phyloP scores from a whole-genome alignment of 2,113 vertebrate genomes.

The Oxyura jamaicensis region DNA sequence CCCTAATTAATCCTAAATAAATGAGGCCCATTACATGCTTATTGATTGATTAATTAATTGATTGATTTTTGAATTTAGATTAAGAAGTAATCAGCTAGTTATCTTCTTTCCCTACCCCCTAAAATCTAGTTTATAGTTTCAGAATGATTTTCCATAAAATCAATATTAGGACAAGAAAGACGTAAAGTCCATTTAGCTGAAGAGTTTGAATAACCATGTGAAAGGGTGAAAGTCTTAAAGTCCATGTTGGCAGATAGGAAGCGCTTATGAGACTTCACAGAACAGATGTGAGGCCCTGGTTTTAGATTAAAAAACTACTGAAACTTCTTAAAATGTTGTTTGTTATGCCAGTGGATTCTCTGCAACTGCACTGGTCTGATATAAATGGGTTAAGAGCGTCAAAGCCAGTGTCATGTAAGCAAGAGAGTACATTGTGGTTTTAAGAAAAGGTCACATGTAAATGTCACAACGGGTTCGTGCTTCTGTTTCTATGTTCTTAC shows the following conservation, averaged over 20 bases:
- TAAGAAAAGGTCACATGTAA: constrained; percentile 35
- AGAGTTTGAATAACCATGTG: background rate
- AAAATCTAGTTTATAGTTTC: background rate
- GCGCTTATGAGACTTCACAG: background rate
- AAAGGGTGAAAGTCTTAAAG: background rate
- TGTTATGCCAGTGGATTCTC: background rate
- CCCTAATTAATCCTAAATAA: constrained; percentile 20
- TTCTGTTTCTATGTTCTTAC: background rate
- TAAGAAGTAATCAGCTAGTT: background rate
- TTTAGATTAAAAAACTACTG: background rate
- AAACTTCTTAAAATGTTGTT: background rate
- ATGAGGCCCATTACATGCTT: background rate
- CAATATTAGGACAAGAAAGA: background rate
- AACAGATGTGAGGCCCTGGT: background rate
- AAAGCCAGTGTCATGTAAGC: background rate
- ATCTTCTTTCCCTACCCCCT: background rate
- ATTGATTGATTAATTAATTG: constrained; percentile 2
- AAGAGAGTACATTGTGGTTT: background rate
- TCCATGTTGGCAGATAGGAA: background rate
- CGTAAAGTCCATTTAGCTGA: background rate
- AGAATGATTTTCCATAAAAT: background rate
- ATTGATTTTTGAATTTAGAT: background rate
- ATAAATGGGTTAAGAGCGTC: background rate
- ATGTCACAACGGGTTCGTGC: background rate
- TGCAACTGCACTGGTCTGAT: background rate